Evolutionary conservation across 2,888 invertebrate species (phyloP), one percentile per base, ranked within the genome.

Genomic region (Caenorhabditis sp.): DNA sequence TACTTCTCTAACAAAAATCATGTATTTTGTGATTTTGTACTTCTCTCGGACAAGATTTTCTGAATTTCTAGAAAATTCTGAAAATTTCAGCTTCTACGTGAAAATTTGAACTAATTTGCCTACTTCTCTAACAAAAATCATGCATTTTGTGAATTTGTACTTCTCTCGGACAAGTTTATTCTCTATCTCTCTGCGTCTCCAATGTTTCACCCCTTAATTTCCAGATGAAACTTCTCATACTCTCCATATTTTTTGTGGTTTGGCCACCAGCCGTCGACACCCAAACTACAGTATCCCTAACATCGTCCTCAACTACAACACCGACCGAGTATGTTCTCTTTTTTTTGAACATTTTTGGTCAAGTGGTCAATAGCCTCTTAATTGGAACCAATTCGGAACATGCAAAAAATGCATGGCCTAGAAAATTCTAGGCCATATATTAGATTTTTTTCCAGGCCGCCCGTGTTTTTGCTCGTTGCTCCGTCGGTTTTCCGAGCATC

Each of bases 401-500:
- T n/a, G n/a, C n/a, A n/a, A n/a, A n/a, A n/a, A n/a, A n/a, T 54
- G 14, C 21, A 23, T 21, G 4, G 50, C 4, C 17, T 14, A 50
- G 17, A n/a, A 14, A 4, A 50, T 4, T 21, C 5, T 17, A 43
- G 31, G 27, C 10, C 36, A 36, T 36, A 36, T 36, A 10, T 8
- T 8, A 8, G 7, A 3, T 17, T 49, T 36, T 57, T 12, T 68
- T 84, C 25, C 62, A 84, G 85, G 62, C 69, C 82, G 17, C 86
- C 85, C 26, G 81, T 81, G 0, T 89, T 87, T 63, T 75, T 89
- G 43, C 83, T 89, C 0, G 78, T 89, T 4, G 85, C 88, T 8
- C 89, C 89, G 1, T 84, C 83, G 25, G 84, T 87, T 49, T 86
- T 88, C 21, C 86, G 89, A 7, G 88, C 88, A 3, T 88, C 88